Base-by-base conservation (phyloP, 2,113 vertebrate species). In the Stercorarius parasiticus region DNA sequence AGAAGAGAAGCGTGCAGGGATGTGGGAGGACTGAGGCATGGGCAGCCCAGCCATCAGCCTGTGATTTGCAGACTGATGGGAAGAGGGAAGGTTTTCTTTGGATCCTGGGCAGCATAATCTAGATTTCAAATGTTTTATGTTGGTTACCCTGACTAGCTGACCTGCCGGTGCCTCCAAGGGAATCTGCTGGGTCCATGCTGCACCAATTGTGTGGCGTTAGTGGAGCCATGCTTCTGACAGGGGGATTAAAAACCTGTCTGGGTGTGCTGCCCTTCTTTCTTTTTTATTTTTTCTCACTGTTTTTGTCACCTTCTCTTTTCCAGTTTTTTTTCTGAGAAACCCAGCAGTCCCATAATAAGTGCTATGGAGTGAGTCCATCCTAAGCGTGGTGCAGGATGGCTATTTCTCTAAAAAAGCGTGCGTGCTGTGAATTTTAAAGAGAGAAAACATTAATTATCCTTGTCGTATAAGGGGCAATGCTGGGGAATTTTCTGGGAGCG, bases 391-490 rank as follows among this genome's bases (percentile, higher is more conserved):
- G 34, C 59, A 67, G 58, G n/a, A 34, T 15, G 22, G 16, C 38
- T 78, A 2, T 36, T 71, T n/a, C 62, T 45, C 47, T 69, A 15
- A 64, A 62, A 43, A 69, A 67, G 5, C 26, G 12, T 9, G 17
- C 23, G 12, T 17, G 58, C 64, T 56, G n/a, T 47, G 21, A 77
- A 47, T 59, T 50, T 73, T 45, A 36, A 30, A 53, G 72, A 36
- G 23, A 49, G 38, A 49, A 69, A 55, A 52, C 16, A 69, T 59
- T 11, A 17, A 36, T 58, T 58, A 49, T 20, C 13, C 20, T 72
- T 69, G 32, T 23, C 5, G 1, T 23, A 5, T 22, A 45, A 55
- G 26, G 3, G 8, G 20, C 7, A 23, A 18, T 2, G 3, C 18
- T 21, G 12, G 45, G 16, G 30, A 56, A 18, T 58, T 56, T 73